phyloP scores from a whole-genome alignment of 2,113 vertebrate genomes.

The Gallinago paraguaiae region DNA sequence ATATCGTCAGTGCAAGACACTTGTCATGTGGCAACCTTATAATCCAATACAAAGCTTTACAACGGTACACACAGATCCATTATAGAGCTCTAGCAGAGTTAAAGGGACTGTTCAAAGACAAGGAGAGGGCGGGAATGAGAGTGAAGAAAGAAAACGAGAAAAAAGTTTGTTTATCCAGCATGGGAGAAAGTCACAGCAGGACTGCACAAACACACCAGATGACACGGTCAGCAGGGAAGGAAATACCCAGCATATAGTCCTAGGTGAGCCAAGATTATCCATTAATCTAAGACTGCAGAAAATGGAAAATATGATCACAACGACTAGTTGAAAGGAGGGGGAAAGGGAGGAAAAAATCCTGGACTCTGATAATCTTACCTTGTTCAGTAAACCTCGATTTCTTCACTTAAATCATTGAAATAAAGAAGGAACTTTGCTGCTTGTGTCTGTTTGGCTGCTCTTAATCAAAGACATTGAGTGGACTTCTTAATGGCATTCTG shows the following conservation, averaged over 20 bases:
- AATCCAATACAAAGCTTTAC: background rate
- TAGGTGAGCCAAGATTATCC: conserved; percentile 34
- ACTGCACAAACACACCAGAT: conserved; percentile 54
- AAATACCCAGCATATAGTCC: background rate
- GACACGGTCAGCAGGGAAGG: conserved; percentile 7
- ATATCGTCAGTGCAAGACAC: background rate
- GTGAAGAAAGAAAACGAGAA: background rate
- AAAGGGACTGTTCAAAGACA: background rate
- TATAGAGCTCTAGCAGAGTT: background rate
- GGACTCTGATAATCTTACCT: background rate
- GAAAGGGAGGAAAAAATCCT: background rate
- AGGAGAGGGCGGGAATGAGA: background rate
- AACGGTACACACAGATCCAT: fast-evolving
- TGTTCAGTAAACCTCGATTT: background rate
- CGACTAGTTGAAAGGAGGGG: background rate
- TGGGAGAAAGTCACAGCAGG: conserved; percentile 37
- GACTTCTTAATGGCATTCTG: background rate
- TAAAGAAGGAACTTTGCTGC: background rate
- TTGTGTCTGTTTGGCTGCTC: background rate
- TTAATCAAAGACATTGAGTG: background rate
- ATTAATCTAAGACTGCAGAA: background rate
- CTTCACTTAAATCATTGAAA: background rate
- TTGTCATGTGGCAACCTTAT: fast-evolving
- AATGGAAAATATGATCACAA: background rate
- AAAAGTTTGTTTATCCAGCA: conserved; percentile 27